A percentile compares a stretch with the other conserved stretches of the same genome.
These are phyloP conservation scores for Porites evermanni DNA, from an alignment of 92 coral and sea anemone genomes.

Conservation along the genomic window DNA sequence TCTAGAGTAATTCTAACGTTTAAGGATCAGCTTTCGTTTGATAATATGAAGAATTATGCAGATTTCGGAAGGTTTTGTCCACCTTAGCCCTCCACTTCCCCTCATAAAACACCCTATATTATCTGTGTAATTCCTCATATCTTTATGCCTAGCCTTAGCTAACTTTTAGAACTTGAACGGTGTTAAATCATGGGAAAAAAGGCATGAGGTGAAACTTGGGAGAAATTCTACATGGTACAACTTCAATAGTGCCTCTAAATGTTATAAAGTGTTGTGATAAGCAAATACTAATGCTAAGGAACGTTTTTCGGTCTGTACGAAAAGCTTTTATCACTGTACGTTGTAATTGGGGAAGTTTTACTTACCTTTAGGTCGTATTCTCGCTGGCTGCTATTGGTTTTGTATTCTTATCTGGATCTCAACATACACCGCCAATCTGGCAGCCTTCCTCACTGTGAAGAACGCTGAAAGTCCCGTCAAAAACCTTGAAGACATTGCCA, in stretches of 20 bases:
- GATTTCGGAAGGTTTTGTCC: not conserved
- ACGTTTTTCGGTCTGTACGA: not conserved
- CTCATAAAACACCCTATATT: no score
- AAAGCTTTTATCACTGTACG: not conserved
- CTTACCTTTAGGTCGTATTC: not conserved
- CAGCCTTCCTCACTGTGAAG: not conserved
- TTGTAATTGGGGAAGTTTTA: not conserved
- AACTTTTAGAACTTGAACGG: no score
- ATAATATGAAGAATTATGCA: not conserved
- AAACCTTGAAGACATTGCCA: constrained; percentile 53
- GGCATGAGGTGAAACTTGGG: no score
- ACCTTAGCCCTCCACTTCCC: no score
- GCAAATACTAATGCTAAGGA: not conserved
- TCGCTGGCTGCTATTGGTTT: constrained; percentile 63
- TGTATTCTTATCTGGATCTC: constrained; percentile 61
- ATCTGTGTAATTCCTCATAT: no score
- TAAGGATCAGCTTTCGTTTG: not conserved
- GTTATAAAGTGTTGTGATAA: no score
- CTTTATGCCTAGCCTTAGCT: no score
- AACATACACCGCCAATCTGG: constrained; percentile 63
- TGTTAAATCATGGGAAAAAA: no score
- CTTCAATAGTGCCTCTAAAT: no score
- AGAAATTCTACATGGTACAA: no score
- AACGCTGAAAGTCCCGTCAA: not conserved
- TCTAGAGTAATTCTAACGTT: not conserved